These are phyloP conservation scores for Aspidiotus rigidus DNA, from an alignment of 2,888 invertebrate genomes.

Conservation along the genomic window DNA sequence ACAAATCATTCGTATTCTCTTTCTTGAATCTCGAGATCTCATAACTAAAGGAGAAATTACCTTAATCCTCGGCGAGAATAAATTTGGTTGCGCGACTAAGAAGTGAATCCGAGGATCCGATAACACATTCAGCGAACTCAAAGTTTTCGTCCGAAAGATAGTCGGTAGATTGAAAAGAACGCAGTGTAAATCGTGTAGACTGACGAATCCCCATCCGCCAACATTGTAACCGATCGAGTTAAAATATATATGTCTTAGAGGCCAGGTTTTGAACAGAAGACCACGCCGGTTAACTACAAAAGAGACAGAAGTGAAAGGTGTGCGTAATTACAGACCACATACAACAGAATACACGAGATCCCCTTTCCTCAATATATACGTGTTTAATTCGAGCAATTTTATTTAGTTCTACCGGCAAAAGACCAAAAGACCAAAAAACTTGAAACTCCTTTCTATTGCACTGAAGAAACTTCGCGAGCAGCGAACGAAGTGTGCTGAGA, in stretches of 20 bases:
- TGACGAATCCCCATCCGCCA: conserved; percentile 43
- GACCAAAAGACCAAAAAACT: no score
- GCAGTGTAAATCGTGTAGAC: conserved; percentile 41
- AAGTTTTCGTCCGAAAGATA: background rate
- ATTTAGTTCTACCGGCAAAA: no score
- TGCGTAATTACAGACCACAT: no score
- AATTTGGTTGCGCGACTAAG: conserved; percentile 40
- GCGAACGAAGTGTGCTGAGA: no score
- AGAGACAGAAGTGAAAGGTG: background rate
- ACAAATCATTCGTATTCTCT: no score
- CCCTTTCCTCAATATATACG: no score
- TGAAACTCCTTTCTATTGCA: no score
- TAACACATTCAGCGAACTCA: conserved; percentile 34
- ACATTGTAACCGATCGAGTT: conserved; percentile 42
- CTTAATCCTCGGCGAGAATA: conserved; percentile 33
- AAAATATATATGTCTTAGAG: conserved; percentile 32
- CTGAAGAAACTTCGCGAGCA: no score
- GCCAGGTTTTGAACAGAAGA: conserved; percentile 17
- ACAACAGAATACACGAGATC: no score
- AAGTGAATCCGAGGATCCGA: conserved; percentile 43
- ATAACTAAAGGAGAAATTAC: conserved; percentile 21
- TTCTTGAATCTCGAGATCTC: no score
- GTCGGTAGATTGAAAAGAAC: conserved; percentile 36
- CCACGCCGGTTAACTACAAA: conserved; percentile 6
- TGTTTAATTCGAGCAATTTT: no score